Percentiles rank a stretch among this genome's conserved stretches.
Evolutionary conservation across 2,797 vertebrate species (phyloP).

Genomic region (Xenopus petersii): DNA sequence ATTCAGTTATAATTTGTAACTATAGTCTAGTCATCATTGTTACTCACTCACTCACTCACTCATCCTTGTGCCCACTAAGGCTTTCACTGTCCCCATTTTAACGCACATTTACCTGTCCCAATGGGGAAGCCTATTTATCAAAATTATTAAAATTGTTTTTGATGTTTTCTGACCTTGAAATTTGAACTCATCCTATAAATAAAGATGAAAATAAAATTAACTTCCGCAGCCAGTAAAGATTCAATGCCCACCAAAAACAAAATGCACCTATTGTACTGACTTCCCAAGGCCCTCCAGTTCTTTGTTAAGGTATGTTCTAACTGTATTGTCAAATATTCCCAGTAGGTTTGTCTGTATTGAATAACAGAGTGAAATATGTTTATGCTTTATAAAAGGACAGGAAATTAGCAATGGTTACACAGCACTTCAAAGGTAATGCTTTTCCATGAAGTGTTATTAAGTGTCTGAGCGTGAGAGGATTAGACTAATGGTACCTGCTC

Average conservation of each 20-base stretch:
- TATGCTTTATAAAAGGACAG: background rate
- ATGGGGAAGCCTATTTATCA: no score
- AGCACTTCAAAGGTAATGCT: no score
- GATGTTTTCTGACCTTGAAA: background rate
- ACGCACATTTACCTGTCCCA: no score
- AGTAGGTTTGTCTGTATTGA: background rate
- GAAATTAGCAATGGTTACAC: background rate
- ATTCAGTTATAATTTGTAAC: no score
- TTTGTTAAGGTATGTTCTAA: background rate
- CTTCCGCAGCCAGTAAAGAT: background rate
- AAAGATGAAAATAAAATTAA: constrained; percentile 8
- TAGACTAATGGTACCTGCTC: no score
- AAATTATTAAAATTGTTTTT: background rate
- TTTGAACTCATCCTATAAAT: constrained; percentile 38
- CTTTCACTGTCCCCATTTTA: no score
- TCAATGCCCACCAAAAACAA: background rate
- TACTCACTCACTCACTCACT: no score
- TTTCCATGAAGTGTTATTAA: no score
- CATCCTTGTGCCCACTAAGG: no score
- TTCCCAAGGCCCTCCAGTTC: background rate
- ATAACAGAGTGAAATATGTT: background rate
- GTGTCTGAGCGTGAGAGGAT: no score
- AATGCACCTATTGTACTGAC: background rate
- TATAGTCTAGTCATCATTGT: no score
- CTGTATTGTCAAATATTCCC: background rate